Conservation (phyloP, 2,797 vertebrate species). For the Gallinago stenura region DNA sequence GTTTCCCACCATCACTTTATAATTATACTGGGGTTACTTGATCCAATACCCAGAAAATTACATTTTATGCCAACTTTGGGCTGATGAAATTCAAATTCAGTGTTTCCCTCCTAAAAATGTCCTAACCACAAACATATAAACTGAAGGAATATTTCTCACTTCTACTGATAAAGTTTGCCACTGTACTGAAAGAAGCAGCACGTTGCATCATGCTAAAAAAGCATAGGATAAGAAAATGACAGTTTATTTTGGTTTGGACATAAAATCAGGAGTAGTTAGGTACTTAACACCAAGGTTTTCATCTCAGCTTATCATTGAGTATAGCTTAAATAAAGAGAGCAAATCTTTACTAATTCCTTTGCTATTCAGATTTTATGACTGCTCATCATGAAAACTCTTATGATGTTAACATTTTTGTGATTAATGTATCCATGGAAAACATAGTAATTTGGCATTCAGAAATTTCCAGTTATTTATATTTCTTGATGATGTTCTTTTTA, state of each 20-base stretch:
- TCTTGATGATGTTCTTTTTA: rapidly evolving
- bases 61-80: background rate
- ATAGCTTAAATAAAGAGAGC: background rate
- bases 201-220: background rate
- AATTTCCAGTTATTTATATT: background rate
- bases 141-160: background rate
- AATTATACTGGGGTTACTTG: background rate
- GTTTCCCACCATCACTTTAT: background rate
- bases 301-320: background rate
- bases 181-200: background rate
- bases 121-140: background rate
- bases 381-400: background rate
- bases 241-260: background rate
- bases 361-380: background rate
- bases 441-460: background rate
- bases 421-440: background rate
- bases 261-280: background rate
- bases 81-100: background rate
- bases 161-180: background rate
- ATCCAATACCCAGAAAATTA: background rate
- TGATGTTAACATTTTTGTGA: background rate
- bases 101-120: background rate
- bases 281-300: background rate
- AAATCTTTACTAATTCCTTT: background rate
- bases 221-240: background rate